Percentiles rank a stretch among this genome's conserved stretches.
phyloP scores from a whole-genome alignment of 1,140 invertebrate genomes.

The Drosophila neocordata region DNA sequence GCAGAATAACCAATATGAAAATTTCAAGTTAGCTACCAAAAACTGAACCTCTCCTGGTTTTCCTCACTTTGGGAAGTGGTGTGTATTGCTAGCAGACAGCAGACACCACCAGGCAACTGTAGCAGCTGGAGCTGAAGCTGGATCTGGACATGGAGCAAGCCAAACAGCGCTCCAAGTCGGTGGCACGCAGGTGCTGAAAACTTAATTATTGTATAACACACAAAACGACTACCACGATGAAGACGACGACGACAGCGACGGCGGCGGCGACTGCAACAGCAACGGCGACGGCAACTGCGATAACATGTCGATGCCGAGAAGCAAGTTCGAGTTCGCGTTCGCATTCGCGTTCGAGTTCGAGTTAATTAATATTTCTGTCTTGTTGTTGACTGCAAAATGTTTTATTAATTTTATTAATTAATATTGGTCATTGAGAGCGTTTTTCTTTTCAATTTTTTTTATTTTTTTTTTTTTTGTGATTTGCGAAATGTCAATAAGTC shows the following conservation, averaged over 20 bases:
- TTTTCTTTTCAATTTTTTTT: no score
- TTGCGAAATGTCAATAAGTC: constrained; percentile 60
- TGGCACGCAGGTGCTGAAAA: constrained; percentile 77
- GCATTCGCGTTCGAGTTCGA: constrained; percentile 35
- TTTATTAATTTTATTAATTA: constrained; percentile 81
- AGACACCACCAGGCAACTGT: constrained; percentile 11
- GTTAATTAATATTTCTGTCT: constrained; percentile 74
- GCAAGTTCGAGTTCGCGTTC: constrained; percentile 29
- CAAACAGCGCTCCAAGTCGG: constrained; percentile 46
- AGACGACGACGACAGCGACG: constrained; percentile 9
- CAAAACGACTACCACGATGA: constrained; percentile 21
- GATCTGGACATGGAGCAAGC: constrained; percentile 20
- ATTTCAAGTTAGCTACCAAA: no score
- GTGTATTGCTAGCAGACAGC: constrained; percentile 23
- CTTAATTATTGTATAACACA: constrained; percentile 81
- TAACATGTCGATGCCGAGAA: constrained; percentile 44
- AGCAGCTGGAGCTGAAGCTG: constrained; percentile 36
- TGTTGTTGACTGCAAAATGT: constrained; percentile 59
- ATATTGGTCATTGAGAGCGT: constrained; percentile 63
- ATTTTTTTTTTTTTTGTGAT: constrained; percentile 2
- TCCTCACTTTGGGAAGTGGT: constrained; percentile 8
- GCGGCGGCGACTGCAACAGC: constrained; percentile 15
- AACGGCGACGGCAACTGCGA: constrained; percentile 19
- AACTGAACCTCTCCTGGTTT: constrained; percentile 26
- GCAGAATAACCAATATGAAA: no score